A percentile compares a stretch with the other conserved stretches of the same genome.
Evolutionary conservation across 2,888 invertebrate species (phyloP).

Genomic region (Epinotia bilunana): DNA sequence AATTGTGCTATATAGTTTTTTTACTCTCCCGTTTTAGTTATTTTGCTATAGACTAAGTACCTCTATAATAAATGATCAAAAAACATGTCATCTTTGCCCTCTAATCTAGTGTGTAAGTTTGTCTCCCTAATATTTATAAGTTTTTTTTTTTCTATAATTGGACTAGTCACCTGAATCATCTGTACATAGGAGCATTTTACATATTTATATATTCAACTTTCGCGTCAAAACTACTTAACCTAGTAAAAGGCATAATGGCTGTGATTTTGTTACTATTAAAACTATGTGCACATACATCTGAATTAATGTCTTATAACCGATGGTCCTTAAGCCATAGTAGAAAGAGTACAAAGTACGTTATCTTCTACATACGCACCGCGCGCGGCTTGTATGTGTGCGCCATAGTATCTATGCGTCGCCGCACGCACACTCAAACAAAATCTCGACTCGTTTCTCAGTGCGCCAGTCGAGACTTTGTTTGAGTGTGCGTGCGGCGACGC

Average conservation of each 20-base stretch:
- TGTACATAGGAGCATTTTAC: not conserved
- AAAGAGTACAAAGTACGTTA: too few species aligned
- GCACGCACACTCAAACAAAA: too few species aligned
- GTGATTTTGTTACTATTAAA: conserved; percentile 22
- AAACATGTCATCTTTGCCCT: too few species aligned
- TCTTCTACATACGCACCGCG: too few species aligned
- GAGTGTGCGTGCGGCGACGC: too few species aligned
- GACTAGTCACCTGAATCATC: not conserved
- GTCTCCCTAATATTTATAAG: too few species aligned
- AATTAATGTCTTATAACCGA: conserved; percentile 16
- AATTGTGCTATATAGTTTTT: not conserved
- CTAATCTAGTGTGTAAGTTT: too few species aligned
- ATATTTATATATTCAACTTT: not conserved
- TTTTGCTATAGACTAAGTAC: not conserved
- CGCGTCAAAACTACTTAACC: conserved; percentile 29
- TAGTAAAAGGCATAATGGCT: conserved; percentile 41
- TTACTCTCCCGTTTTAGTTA: not conserved
- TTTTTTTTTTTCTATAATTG: not conserved
- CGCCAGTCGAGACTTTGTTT: too few species aligned
- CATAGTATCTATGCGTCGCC: too few species aligned
- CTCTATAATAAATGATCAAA: too few species aligned
- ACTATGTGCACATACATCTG: conserved; percentile 15
- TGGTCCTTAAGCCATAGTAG: not conserved
- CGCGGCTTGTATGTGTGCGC: too few species aligned
- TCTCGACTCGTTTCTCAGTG: too few species aligned